Evolutionary conservation across 2,888 invertebrate genomes (phyloP), one percentile per base, ranked within the genome.

Genomic region (Agonopterix subpropinquella): DNA sequence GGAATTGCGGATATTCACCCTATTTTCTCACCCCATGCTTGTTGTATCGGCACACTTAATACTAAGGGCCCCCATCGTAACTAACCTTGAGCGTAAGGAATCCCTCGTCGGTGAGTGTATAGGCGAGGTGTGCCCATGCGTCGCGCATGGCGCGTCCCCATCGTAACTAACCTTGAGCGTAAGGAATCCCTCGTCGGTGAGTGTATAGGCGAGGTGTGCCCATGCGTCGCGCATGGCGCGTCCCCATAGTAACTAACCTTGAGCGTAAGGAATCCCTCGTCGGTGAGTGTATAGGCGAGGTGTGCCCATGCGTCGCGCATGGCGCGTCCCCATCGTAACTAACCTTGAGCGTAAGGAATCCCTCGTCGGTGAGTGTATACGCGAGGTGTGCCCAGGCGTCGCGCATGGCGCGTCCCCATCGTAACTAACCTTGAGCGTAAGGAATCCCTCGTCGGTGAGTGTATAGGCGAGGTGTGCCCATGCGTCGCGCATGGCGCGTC

Each of bases 311-410:
- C 75, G 49, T 73, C 72, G 36, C 67, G 70, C 81, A 80, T 77
- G 11, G 68, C 73, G 39, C 67, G 65, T 10, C 70, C 77, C 78
- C 76, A 85, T 15, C 15, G 15, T 15, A 15, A 18, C 18, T 18
- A 18, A 18, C 18, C 18, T 18, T 18, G 18, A 18, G 18, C 18
- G 18, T 18, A 18, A 18, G 18, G 18, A 4, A 18, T 18, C 18
- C 18, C 2, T 18, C 64, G 1, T 48, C 45, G 0, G 56, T 51
- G 15, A 84, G 54, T 8, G 58, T 51, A 60, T 68, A 81, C 0
- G 84, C 86, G 35, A 86, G 72, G 68, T n/a, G 64, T n/a, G n/a
- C 36, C n/a, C 64, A 53, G 4, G 77, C 75, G 49, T 73, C 72
- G 36, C 67, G 70, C 81, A 80, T 77, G 11, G 68, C 73, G 39